Percentiles rank a stretch among this genome's conserved stretches.
Evolutionary conservation across 2,888 invertebrate species (phyloP).

Genomic region (Yponomeuta malinellus): DNA sequence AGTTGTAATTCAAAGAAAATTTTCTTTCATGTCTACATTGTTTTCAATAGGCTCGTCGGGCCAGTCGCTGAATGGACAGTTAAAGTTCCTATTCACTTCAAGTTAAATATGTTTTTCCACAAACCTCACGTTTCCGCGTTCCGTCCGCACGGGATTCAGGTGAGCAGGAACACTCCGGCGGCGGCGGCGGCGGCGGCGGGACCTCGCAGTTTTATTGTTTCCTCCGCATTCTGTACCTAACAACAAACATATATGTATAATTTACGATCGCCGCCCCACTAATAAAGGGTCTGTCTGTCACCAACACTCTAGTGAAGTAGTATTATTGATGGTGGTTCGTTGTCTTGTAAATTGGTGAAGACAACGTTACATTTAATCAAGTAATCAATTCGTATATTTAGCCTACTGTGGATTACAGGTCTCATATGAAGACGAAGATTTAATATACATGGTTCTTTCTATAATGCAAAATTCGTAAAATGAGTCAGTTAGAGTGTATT

Average conservation of each 20-base stretch:
- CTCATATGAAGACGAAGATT: too few relatives aligned
- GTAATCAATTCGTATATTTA: not conserved
- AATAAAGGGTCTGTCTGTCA: not conserved
- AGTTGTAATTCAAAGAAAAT: slow-evolving; percentile 44
- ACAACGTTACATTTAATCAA: not conserved
- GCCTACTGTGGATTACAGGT: too few relatives aligned
- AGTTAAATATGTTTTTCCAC: slow-evolving; percentile 55
- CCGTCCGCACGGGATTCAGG: slow-evolving; percentile 22
- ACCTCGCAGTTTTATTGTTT: slow-evolving; percentile 12
- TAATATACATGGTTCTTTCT: too few relatives aligned
- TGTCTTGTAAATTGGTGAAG: not conserved
- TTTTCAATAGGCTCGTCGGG: slow-evolving; percentile 44
- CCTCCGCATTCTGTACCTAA: not conserved
- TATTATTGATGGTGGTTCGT: not conserved
- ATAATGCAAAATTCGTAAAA: too few relatives aligned
- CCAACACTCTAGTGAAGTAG: slow-evolving; percentile 5
- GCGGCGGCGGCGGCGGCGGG: not conserved
- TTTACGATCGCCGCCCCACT: slow-evolving; percentile 3
- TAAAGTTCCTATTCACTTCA: slow-evolving; percentile 60
- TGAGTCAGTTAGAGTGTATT: too few relatives aligned
- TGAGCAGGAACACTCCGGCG: not conserved
- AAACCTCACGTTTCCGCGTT: slow-evolving; percentile 56
- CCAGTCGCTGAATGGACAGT: slow-evolving; percentile 56
- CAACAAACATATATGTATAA: not conserved
- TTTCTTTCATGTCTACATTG: slow-evolving; percentile 43